phyloP scores from a whole-genome alignment of 2,888 invertebrate genomes.

The Nephrotoma guestfalica region DNA sequence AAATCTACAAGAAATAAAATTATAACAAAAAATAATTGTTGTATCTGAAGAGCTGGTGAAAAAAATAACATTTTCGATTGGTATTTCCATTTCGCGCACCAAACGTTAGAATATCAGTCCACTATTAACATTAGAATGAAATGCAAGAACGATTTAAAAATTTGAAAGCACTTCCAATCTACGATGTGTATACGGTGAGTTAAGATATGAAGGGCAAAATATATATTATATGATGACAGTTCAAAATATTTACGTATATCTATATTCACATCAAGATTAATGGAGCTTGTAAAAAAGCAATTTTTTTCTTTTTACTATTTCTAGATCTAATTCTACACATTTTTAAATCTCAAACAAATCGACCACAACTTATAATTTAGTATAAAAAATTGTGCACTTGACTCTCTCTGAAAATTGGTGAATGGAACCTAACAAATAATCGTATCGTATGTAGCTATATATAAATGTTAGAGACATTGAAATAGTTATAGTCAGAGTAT shows the following conservation, averaged over 20 bases:
- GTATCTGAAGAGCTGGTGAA: neutral
- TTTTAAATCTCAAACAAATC: neutral
- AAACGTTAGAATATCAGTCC: neutral
- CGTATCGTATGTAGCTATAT: neutral
- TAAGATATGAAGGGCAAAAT: neutral
- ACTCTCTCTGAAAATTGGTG: neutral
- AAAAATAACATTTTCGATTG: neutral
- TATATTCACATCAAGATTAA: neutral
- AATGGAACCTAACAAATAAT: neutral
- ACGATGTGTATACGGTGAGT: neutral
- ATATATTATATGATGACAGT: neutral
- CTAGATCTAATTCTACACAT: neutral
- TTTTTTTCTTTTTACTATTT: neutral
- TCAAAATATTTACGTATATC: neutral
- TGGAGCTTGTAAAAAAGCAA: neutral
- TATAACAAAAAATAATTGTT: neutral
- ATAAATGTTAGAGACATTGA: neutral
- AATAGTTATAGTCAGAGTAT: neutral
- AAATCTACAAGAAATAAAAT: neutral
- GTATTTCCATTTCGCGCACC: neutral
- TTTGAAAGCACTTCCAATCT: neutral
- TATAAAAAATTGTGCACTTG: neutral
- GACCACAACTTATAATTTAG: neutral
- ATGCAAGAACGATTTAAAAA: neutral
- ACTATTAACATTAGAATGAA: neutral